These are phyloP conservation scores for Drosophila repleta DNA, from an alignment of 1,140 invertebrate genomes.

Conservation along the genomic window DNA sequence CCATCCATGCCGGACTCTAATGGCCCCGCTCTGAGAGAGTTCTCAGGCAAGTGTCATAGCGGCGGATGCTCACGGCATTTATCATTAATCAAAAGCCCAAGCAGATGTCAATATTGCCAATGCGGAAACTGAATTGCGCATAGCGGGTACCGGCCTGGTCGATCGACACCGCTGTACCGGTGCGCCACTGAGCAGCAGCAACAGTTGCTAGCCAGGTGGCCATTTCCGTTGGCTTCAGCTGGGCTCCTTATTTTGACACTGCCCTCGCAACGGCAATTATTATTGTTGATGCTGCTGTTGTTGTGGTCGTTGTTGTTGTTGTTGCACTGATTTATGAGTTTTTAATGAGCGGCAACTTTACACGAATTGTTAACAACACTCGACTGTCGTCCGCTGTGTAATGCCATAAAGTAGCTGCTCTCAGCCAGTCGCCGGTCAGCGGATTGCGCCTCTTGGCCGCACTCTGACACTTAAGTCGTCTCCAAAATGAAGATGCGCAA, in stretches of 20 bases:
- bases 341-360: constrained; percentile 81
- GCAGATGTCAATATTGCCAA: constrained; percentile 66
- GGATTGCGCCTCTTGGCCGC: constrained; percentile 36
- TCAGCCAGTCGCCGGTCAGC: constrained; percentile 41
- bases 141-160: constrained; percentile 29
- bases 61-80: constrained; percentile 70
- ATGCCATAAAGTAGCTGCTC: constrained; percentile 37
- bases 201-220: constrained; percentile 46
- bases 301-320: constrained; percentile 12
- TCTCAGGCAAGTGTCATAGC: constrained; percentile 71
- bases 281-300: constrained; percentile 24
- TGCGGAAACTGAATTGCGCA: constrained; percentile 60
- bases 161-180: constrained; percentile 20
- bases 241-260: constrained; percentile 69
- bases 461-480: constrained; percentile 73
- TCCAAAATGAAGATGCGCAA: constrained; percentile 64
- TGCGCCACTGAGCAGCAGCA: constrained; percentile 1
- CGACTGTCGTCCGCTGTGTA: constrained; percentile 28
- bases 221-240: constrained; percentile 58
- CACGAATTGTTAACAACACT: constrained; percentile 79
- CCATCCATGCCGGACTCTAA: constrained; percentile 24
- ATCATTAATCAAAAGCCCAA: constrained; percentile 76
- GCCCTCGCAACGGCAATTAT: constrained; percentile 68
- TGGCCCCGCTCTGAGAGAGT: constrained; percentile 32
- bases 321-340: constrained; percentile 75